These are phyloP conservation scores for Microchirus variegatus DNA, from an alignment of 2,797 vertebrate species.

Conservation along the genomic window DNA sequence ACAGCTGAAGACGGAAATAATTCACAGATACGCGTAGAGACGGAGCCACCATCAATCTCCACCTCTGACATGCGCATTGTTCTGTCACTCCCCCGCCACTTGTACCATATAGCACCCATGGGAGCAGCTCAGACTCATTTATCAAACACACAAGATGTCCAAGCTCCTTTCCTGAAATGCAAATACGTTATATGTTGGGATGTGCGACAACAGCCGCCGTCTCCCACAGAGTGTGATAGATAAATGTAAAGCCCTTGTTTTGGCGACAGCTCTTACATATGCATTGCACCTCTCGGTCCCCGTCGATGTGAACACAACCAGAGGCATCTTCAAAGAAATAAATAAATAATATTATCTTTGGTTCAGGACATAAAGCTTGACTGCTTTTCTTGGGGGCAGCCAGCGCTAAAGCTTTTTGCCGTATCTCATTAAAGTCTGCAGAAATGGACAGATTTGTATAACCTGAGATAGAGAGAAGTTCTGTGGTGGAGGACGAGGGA, in stretches of 20 bases:
- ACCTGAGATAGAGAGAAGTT: conserved; percentile 50
- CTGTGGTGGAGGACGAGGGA: conserved; percentile 55
- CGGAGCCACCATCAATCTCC: conserved; percentile 64
- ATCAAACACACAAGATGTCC: conserved; percentile 65
- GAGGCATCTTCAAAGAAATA: too few relatives aligned
- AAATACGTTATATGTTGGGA: conserved; percentile 47
- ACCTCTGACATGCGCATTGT: conserved; percentile 58
- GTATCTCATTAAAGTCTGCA: conserved; percentile 31
- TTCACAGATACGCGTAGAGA: conserved; percentile 37
- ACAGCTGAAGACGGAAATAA: conserved; percentile 47
- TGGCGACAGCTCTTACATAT: not conserved
- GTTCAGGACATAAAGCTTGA: conserved; percentile 12
- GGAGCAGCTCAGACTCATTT: conserved; percentile 67
- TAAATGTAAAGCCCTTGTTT: conserved; percentile 39
- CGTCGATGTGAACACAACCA: not conserved
- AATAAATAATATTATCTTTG: conserved; percentile 22
- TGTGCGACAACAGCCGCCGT: conserved; percentile 23
- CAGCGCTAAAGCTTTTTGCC: conserved; percentile 35
- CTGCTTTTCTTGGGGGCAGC: conserved; percentile 17
- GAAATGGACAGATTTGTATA: conserved; percentile 42
- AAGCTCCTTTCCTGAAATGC: conserved; percentile 31
- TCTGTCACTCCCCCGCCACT: conserved; percentile 28
- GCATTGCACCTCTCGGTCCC: conserved; percentile 12
- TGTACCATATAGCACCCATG: conserved; percentile 38
- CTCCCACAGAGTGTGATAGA: conserved; percentile 45